These are phyloP conservation scores for Clarias laeviceps DNA, from an alignment of 2,797 vertebrate genomes.

Conservation along the genomic window DNA sequence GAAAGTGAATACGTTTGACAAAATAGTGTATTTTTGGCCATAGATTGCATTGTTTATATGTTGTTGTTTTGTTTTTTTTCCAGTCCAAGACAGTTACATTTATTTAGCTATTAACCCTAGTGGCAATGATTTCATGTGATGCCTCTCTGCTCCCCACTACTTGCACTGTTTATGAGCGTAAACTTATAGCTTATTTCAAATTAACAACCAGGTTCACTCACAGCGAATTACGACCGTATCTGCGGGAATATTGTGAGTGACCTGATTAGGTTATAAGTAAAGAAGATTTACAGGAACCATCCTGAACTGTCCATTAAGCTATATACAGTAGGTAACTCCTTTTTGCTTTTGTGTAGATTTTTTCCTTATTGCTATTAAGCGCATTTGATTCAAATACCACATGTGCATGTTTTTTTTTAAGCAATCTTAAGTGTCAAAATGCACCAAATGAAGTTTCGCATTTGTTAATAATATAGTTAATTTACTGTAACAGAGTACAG, in stretches of 20 bases:
- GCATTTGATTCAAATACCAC: background rate
- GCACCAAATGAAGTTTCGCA: too few species aligned
- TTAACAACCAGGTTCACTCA: background rate
- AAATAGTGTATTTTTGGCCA: background rate
- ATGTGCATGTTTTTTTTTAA: background rate
- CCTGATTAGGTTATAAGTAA: constrained; percentile 29
- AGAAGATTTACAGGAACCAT: constrained; percentile 34
- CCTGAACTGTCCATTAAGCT: constrained; percentile 35
- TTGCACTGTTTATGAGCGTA: background rate
- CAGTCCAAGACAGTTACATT: background rate
- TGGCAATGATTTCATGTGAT: too few species aligned
- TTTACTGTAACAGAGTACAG: background rate
- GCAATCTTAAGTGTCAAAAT: background rate
- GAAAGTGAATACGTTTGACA: too few species aligned
- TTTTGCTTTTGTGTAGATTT: background rate
- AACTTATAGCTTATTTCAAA: background rate
- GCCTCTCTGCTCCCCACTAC: background rate
- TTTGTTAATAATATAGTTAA: background rate
- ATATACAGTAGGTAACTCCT: background rate
- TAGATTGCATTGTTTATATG: background rate
- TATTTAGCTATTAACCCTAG: background rate
- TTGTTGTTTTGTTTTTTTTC: background rate
- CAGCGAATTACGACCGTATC: background rate
- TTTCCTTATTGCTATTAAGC: background rate
- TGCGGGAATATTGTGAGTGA: constrained; percentile 9